Percentiles rank a stretch among this genome's conserved stretches.
Evolutionary conservation across 2,113 vertebrate species (phyloP).

Genomic region (Syngnathus typhle): DNA sequence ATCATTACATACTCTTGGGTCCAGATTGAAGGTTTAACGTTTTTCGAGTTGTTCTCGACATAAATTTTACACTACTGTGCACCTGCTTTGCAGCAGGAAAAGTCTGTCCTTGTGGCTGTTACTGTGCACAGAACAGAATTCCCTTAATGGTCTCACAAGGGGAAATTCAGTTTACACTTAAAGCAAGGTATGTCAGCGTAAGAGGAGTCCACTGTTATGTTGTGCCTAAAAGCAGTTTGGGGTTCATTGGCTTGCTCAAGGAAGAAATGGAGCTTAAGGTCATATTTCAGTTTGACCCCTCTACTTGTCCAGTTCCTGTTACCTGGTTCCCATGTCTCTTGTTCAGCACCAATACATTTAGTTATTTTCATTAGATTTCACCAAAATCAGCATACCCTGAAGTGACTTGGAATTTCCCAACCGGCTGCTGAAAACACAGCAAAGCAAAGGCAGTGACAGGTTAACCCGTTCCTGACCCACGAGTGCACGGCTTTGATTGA

Average conservation of each 20-base stretch:
- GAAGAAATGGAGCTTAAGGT: no score
- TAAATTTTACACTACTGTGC: background rate
- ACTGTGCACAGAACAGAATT: background rate
- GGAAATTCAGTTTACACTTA: no score
- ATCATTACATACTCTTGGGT: background rate
- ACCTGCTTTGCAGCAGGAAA: background rate
- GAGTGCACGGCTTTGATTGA: constrained; percentile 5
- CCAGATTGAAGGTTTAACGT: background rate
- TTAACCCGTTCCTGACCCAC: constrained; percentile 9
- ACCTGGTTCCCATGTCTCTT: no score
- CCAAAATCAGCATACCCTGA: constrained; percentile 4
- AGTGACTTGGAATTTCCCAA: constrained; percentile 11
- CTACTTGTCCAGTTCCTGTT: background rate
- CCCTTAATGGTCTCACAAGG: no score
- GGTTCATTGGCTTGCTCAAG: no score
- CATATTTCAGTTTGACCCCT: background rate
- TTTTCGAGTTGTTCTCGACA: background rate
- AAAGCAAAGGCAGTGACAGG: constrained; percentile 7
- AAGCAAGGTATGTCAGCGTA: no score
- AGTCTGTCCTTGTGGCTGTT: background rate
- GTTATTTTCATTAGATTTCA: background rate
- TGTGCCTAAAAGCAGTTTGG: no score
- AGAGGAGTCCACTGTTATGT: no score
- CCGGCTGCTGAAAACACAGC: constrained; percentile 1
- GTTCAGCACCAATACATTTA: background rate